Conservation (phyloP, 2,888 invertebrate species). For the Patella pellucida region DNA sequence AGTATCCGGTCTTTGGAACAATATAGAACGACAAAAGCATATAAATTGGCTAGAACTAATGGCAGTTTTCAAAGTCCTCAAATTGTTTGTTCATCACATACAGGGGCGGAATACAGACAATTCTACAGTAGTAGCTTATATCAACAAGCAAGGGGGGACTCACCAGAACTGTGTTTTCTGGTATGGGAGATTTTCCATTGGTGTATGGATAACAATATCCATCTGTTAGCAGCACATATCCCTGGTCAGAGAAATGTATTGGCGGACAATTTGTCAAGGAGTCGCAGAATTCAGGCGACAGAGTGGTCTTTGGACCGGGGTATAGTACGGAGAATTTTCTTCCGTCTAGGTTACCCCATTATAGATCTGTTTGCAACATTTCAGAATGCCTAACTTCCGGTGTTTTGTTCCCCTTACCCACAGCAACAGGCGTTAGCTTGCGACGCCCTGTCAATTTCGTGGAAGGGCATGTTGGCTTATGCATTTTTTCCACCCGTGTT, state of each 20-base stretch:
- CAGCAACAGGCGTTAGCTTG: neutral
- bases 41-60: neutral
- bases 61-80: neutral
- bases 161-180: conserved; percentile 4
- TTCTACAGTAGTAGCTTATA: conserved; percentile 3
- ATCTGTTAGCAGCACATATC: neutral
- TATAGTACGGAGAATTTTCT: neutral
- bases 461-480: neutral
- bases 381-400: neutral
- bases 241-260: neutral
- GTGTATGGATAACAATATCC: neutral
- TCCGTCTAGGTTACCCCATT: neutral
- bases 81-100: neutral
- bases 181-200: conserved; percentile 6
- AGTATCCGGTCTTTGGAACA: neutral
- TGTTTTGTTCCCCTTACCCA: neutral
- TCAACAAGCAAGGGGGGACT: neutral
- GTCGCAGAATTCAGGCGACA: neutral
- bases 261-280: neutral
- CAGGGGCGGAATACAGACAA: neutral
- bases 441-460: neutral
- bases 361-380: conserved; percentile 2
- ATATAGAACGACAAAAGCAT: neutral
- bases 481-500: neutral
- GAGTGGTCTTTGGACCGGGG: neutral